These are phyloP conservation scores for Periophthalmus magnuspinnatus DNA, from an alignment of 2,797 vertebrate genomes.

Conservation along the genomic window DNA sequence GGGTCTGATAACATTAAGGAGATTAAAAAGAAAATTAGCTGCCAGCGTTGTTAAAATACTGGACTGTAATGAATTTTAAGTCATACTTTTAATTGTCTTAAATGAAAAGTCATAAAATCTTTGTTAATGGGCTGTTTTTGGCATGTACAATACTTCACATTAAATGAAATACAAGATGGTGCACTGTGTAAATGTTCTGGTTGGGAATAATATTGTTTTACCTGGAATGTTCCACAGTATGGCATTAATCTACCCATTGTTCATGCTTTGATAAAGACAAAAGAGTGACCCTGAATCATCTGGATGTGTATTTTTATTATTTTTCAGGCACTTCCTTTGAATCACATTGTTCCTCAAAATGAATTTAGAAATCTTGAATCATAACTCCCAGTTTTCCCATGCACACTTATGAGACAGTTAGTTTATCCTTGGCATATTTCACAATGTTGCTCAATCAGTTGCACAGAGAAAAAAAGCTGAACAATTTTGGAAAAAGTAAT, in stretches of 20 bases:
- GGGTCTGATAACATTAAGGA: background rate
- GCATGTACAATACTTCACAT: background rate
- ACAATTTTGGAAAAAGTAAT: background rate
- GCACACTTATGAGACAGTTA: background rate
- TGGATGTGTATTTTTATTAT: background rate
- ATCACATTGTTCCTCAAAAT: background rate
- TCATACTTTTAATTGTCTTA: too few relatives aligned
- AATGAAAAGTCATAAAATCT: too few relatives aligned
- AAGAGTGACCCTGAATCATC: conserved; percentile 4
- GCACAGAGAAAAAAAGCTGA: background rate
- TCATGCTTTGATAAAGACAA: background rate
- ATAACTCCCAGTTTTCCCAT: background rate
- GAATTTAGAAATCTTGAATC: background rate
- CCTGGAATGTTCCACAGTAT: too few relatives aligned
- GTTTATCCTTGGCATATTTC: background rate
- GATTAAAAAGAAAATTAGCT: background rate
- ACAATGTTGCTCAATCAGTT: background rate
- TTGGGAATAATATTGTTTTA: too few relatives aligned
- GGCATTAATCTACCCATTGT: background rate
- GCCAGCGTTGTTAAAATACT: background rate
- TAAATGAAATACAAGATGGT: background rate
- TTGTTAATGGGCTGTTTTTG: too few relatives aligned
- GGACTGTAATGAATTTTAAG: too few relatives aligned
- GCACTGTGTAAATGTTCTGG: too few relatives aligned
- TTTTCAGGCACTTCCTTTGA: conserved; percentile 1